These are phyloP conservation scores for Eristalinus sepulchralis DNA, from an alignment of 2,888 invertebrate genomes.

Conservation along the genomic window DNA sequence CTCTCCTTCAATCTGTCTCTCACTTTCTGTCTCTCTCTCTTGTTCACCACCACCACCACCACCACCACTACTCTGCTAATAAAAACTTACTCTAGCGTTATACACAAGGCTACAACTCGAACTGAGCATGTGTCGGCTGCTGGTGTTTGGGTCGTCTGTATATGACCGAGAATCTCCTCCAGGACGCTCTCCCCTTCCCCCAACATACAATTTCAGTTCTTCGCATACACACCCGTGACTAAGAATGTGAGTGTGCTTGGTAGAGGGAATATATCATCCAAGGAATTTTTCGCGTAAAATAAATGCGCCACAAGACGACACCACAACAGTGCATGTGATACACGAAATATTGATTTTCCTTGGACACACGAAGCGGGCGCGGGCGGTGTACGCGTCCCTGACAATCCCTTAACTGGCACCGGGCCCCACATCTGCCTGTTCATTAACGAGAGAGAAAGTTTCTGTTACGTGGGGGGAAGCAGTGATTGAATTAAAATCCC, in stretches of 20 bases:
- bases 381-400: constrained; percentile 20
- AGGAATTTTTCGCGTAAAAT: constrained; percentile 33
- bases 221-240: neutral
- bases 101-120: constrained; percentile 31
- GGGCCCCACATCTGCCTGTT: neutral
- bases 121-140: constrained; percentile 64
- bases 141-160: neutral
- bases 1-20: neutral
- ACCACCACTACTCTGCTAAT: constrained; percentile 27
- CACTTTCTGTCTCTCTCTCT: neutral
- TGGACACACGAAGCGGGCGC: neutral
- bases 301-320: constrained; percentile 9
- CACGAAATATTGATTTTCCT: neutral
- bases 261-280: constrained; percentile 5
- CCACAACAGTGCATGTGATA: constrained; percentile 3
- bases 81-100: constrained; percentile 66
- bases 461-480: neutral
- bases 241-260: neutral
- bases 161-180: neutral
- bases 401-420: constrained; percentile 11
- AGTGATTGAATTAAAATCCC: neutral
- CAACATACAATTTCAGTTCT: too few relatives aligned
- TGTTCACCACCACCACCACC: neutral
- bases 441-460: constrained; percentile 32
- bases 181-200: too few relatives aligned